phyloP scores from a whole-genome alignment of 2,113 vertebrate species.

The Malurus alboscapulatus region DNA sequence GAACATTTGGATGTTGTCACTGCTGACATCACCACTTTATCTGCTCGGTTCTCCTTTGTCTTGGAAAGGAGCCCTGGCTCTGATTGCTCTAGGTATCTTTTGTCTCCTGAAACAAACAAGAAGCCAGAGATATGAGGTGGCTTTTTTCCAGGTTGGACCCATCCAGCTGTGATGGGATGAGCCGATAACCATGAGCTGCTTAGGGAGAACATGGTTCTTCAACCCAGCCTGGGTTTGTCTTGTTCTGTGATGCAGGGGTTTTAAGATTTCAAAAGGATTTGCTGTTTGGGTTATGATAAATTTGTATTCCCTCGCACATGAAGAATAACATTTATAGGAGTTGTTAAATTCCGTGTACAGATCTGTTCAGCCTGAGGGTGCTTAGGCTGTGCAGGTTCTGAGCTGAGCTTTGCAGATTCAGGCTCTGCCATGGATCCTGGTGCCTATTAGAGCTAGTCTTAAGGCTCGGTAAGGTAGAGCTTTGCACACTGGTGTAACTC shows the following conservation, averaged over 20 bases:
- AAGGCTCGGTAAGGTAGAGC: not conserved
- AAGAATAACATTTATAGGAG: not conserved
- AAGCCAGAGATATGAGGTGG: not conserved
- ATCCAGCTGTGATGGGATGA: not conserved
- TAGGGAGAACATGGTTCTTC: not conserved
- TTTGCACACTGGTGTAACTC: rapidly evolving
- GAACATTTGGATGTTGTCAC: not conserved
- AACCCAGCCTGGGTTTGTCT: not conserved
- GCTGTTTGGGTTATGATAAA: not conserved
- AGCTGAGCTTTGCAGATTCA: not conserved
- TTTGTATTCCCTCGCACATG: not conserved
- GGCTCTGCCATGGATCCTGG: not conserved
- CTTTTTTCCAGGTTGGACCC: not conserved
- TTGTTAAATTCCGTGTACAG: not conserved
- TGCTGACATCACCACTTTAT: not conserved
- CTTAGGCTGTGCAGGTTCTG: not conserved
- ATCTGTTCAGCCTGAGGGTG: not conserved
- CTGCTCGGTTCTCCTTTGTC: not conserved
- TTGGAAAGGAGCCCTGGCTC: not conserved
- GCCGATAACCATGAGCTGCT: rapidly evolving
- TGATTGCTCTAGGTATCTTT: conserved; percentile 1
- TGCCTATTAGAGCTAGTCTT: not conserved
- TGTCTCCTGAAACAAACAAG: not conserved
- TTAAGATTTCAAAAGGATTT: not conserved
- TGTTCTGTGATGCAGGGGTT: not conserved